Conservation (phyloP, 2,113 vertebrate genomes). For the Emydura subglobosa region DNA sequence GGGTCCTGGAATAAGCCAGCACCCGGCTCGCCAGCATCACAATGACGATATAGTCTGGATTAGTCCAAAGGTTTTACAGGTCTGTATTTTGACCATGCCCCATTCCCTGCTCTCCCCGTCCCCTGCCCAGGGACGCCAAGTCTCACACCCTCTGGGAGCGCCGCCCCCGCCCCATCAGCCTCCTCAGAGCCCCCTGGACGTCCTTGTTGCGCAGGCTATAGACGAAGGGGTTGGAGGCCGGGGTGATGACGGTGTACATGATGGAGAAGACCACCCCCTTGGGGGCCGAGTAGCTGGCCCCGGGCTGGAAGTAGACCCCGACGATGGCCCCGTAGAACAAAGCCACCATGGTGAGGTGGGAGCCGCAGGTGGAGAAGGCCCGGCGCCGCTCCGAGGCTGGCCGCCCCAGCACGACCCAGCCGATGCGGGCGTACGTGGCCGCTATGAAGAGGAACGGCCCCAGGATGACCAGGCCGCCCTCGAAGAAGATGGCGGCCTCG, state of each 20-base stretch:
- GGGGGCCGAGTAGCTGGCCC: not conserved
- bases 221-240: constrained; percentile 7
- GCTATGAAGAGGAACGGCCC: constrained; percentile 40
- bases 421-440: constrained; percentile 45
- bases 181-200: constrained; percentile 13
- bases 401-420: constrained; percentile 18
- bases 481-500: constrained; percentile 60
- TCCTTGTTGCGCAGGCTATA: constrained; percentile 50
- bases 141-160: not conserved
- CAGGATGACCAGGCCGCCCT: constrained; percentile 52
- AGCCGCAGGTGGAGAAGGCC: constrained; percentile 59
- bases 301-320: constrained; percentile 15
- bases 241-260: not conserved
- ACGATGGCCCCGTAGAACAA: constrained; percentile 64
- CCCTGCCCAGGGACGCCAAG: too few species aligned
- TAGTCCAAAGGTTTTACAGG: too few species aligned
- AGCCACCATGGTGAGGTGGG: constrained; percentile 59
- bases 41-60: too few species aligned
- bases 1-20: too few species aligned
- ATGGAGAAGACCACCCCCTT: constrained; percentile 33
- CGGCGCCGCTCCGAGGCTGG: constrained; percentile 24
- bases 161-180: not conserved
- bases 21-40: too few species aligned
- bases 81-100: too few species aligned
- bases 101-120: too few species aligned